Percentiles rank a stretch among this genome's conserved stretches.
Conservation (phyloP, 2,797 vertebrate genomes). For the Chanos chanos region DNA sequence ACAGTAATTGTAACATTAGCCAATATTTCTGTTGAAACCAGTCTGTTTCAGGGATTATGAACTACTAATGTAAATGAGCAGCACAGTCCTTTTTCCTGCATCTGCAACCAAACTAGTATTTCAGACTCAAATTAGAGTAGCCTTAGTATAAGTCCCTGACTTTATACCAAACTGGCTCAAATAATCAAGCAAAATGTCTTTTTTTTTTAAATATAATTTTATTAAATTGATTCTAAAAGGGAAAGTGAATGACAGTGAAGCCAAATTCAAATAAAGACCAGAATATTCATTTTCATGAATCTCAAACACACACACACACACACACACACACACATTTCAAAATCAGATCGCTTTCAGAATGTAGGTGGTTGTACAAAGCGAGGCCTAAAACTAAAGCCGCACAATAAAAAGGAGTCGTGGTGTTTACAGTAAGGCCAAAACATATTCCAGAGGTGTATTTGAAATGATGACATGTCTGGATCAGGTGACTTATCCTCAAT, state of each 20-base stretch:
- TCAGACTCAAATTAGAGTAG: too few relatives aligned
- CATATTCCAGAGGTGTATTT: slow-evolving; percentile 30
- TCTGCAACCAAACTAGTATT: too few relatives aligned
- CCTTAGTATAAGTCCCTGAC: too few relatives aligned
- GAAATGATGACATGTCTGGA: not conserved
- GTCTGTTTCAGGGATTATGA: too few relatives aligned
- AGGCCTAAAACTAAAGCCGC: slow-evolving; percentile 27
- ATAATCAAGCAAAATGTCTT: not conserved
- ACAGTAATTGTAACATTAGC: too few relatives aligned
- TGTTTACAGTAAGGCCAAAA: slow-evolving; percentile 41
- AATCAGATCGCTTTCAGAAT: slow-evolving; percentile 33
- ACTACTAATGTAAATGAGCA: too few relatives aligned
- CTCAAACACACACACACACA: slow-evolving; percentile 44
- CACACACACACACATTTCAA: slow-evolving; percentile 42
- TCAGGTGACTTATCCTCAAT: not conserved
- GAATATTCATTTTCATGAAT: slow-evolving; percentile 31
- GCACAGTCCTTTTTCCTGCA: too few relatives aligned
- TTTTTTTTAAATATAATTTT: slow-evolving; percentile 25
- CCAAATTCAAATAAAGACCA: slow-evolving; percentile 35
- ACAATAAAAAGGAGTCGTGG: slow-evolving; percentile 8
- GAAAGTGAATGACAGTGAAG: slow-evolving; percentile 21
- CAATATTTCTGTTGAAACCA: too few relatives aligned
- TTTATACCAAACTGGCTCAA: too few relatives aligned
- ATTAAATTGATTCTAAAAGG: slow-evolving; percentile 39
- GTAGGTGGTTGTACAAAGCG: slow-evolving; percentile 27